Conservation (phyloP, 2,888 invertebrate genomes). For the Iselma pallidipennis region DNA sequence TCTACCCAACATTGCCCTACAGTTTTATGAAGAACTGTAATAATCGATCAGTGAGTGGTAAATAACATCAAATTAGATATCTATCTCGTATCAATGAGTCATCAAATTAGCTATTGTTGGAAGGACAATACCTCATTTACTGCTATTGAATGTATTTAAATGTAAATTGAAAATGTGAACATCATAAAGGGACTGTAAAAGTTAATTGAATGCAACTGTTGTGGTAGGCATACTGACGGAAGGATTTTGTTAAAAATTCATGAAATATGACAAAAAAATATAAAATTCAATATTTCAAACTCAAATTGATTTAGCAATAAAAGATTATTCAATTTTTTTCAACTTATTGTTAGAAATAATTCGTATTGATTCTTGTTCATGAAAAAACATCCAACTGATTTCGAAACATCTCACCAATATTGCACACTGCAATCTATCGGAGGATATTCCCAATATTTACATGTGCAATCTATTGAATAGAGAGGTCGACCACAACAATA, state of each 20-base stretch:
- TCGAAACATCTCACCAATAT: constrained; percentile 3
- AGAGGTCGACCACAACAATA: constrained; percentile 34
- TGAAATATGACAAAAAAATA: not conserved
- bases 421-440: not conserved
- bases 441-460: constrained; percentile 26
- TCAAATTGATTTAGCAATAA: too few species aligned
- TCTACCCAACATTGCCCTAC: not conserved
- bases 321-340: too few species aligned
- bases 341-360: not conserved
- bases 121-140: not conserved
- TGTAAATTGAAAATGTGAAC: not conserved
- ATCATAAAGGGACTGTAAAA: not conserved
- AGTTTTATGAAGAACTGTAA: not conserved
- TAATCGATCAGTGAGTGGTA: not conserved
- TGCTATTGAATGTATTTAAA: not conserved
- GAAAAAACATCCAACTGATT: not conserved
- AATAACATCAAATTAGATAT: constrained; percentile 1
- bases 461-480: constrained; percentile 30
- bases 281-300: not conserved
- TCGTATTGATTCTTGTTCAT: not conserved
- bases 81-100: constrained; percentile 1
- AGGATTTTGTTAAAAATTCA: too few species aligned
- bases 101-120: not conserved
- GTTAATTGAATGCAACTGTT: not conserved
- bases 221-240: too few species aligned